Base-by-base conservation (phyloP, 2,113 vertebrate genomes). In the Garra rufa region DNA sequence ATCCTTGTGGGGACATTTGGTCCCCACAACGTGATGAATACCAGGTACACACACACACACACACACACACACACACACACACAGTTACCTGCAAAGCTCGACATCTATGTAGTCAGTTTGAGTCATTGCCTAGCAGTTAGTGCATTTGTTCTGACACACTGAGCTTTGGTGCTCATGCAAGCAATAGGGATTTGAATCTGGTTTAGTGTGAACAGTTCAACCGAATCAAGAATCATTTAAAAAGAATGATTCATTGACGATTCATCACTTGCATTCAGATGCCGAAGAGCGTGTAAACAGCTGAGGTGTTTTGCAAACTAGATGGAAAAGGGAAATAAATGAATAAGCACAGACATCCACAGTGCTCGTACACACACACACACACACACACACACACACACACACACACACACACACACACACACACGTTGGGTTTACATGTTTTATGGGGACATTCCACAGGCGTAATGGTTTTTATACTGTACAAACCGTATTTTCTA, bases 341-440 rank as follows among this genome's bases (percentile, higher is more conserved):
- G 34, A 8, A 77, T 28, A 69, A 44, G 61, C 30, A 21, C 63
- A 77, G 28, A 4, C 6, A 9, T 4, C 34, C 24, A 9, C 19
- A 61, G 57, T 24, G 41, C 34, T 70, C 43, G 46, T 1, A 24
- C 14, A 78, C 83, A 44, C 41, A 76, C 38, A 48, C n/a, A n/a
- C n/a, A n/a, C n/a, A n/a, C n/a, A n/a, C n/a, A n/a, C 28, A 76
- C 28, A 71, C 69, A 71, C 24, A 10, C 69, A 44, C 67, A 70
- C 19, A 9, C 67, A 34, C 67, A 41, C 17, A 26, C 11, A 52
- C 15, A 21, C 15, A 44, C 21, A 57, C 19, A 43, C 46, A n/a
- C n/a, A n/a, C n/a, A n/a, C n/a, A n/a, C n/a, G n/a, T n/a, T n/a
- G n/a, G n/a, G n/a, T n/a, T n/a, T n/a, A n/a, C n/a, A n/a, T n/a